Evolutionary conservation across 30 jellyfish, hydroid and myxozoan genomes (phyloP).

Genomic region (Cassiopea xamachana): DNA sequence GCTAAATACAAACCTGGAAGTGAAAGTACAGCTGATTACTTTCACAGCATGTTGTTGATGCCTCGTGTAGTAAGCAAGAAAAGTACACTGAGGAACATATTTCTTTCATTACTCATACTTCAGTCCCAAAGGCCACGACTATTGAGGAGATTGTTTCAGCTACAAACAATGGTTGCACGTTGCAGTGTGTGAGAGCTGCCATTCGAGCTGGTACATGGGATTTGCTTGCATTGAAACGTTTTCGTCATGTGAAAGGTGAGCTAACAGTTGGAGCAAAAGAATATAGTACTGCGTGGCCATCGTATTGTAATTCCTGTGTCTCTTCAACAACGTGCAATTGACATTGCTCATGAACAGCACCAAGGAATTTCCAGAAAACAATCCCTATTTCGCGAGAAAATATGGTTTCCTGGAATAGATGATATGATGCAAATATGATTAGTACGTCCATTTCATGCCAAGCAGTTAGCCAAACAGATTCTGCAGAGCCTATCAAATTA

Average conservation of each 20-base stretch:
- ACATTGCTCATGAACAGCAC: constrained; percentile 32
- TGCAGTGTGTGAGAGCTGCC: constrained; percentile 28
- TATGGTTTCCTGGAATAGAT: constrained; percentile 65
- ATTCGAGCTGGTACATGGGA: constrained; percentile 33
- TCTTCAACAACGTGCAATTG: constrained; percentile 36
- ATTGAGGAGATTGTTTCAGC: constrained; percentile 46
- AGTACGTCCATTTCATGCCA: constrained; percentile 53
- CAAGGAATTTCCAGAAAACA: constrained; percentile 56
- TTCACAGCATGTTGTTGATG: constrained; percentile 32
- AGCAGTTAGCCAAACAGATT: constrained; percentile 19
- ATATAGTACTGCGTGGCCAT: constrained; percentile 21
- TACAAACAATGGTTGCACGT: constrained; percentile 13
- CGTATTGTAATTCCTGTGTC: constrained; percentile 36
- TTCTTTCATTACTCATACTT: constrained; percentile 20
- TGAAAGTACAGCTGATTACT: constrained; percentile 47
- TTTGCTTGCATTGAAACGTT: neutral
- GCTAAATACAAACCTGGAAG: constrained; percentile 31
- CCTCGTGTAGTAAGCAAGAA: neutral
- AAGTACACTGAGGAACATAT: neutral
- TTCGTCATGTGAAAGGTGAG: constrained; percentile 26
- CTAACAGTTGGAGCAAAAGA: constrained; percentile 30
- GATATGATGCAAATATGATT: constrained; percentile 4
- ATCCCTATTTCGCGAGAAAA: neutral
- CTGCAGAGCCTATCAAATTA: constrained; percentile 25
- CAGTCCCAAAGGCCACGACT: constrained; percentile 50